Evolutionary conservation across 2,113 vertebrate genomes (phyloP).

Genomic region (Nanorana parkeri): DNA sequence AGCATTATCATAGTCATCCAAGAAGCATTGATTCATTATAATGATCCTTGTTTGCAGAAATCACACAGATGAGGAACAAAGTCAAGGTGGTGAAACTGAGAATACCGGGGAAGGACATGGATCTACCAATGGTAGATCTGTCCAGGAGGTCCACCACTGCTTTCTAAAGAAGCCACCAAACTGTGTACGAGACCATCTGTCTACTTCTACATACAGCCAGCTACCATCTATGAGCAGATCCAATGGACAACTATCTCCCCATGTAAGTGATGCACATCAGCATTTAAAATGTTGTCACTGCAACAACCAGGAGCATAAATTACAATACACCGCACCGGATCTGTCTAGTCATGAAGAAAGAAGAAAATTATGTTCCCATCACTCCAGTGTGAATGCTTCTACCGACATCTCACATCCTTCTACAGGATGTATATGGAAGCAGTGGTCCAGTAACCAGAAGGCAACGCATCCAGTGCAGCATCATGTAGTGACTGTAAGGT

Average conservation of each 20-base stretch:
- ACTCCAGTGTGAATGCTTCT: conserved; percentile 69
- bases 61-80: conserved; percentile 64
- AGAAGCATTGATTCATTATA: too few species aligned
- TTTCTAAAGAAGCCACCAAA: conserved; percentile 68
- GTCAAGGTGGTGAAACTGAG: conserved; percentile 66
- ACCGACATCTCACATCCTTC: conserved; percentile 69
- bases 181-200: conserved; percentile 56
- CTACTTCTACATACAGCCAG: conserved; percentile 63
- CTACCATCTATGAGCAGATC: conserved; percentile 67
- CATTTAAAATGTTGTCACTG: conserved; percentile 63
- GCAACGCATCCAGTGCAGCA: conserved; percentile 75
- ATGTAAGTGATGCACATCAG: conserved; percentile 65
- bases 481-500: conserved; percentile 90
- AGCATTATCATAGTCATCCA: too few species aligned
- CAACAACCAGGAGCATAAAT: conserved; percentile 67
- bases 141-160: conserved; percentile 74
- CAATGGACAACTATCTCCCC: conserved; percentile 67
- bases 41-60: conserved; percentile 59
- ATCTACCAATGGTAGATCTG: conserved; percentile 64
- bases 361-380: conserved; percentile 70
- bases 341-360: conserved; percentile 70
- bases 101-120: conserved; percentile 58
- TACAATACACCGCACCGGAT: conserved; percentile 61
- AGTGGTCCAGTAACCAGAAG: conserved; percentile 76
- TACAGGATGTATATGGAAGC: conserved; percentile 77